Percentiles rank a stretch among this genome's conserved stretches.
Evolutionary conservation across 1,140 invertebrate genomes (phyloP).

Genomic region (Pomacea maculata): DNA sequence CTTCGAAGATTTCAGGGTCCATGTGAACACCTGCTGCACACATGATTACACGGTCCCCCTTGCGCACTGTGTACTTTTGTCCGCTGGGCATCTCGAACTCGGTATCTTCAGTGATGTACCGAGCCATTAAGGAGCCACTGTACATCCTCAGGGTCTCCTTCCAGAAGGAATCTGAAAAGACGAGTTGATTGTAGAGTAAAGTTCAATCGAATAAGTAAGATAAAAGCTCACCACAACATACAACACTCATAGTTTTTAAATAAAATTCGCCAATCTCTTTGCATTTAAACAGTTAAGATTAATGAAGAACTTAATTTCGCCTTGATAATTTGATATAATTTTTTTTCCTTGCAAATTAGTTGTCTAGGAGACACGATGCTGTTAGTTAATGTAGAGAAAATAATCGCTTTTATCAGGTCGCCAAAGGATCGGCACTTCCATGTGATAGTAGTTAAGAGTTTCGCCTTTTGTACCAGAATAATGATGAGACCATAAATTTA

Average conservation of each 20-base stretch:
- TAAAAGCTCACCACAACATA: background rate
- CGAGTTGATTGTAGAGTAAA: background rate
- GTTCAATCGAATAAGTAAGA: background rate
- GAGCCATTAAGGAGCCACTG: constrained; percentile 64
- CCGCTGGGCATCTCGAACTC: constrained; percentile 54
- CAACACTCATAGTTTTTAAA: background rate
- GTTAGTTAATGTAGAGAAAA: no score
- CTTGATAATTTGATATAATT: no score
- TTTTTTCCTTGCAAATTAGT: no score
- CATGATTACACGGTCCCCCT: constrained; percentile 63
- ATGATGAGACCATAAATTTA: no score
- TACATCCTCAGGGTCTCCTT: constrained; percentile 58
- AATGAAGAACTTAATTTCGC: no score
- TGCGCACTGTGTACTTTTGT: constrained; percentile 45
- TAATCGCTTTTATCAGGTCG: no score
- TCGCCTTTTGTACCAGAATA: no score
- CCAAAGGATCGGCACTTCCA: no score
- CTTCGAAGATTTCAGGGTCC: constrained; percentile 64
- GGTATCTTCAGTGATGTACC: constrained; percentile 57
- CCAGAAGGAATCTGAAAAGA: constrained; percentile 59
- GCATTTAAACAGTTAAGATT: no score
- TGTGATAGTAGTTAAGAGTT: no score
- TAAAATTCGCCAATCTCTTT: no score
- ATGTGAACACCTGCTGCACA: constrained; percentile 65
- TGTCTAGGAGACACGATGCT: no score